A percentile compares a stretch with the other conserved stretches of the same genome.
These are phyloP conservation scores for Apus apus DNA, from an alignment of 2,113 vertebrate genomes.

Conservation along the genomic window DNA sequence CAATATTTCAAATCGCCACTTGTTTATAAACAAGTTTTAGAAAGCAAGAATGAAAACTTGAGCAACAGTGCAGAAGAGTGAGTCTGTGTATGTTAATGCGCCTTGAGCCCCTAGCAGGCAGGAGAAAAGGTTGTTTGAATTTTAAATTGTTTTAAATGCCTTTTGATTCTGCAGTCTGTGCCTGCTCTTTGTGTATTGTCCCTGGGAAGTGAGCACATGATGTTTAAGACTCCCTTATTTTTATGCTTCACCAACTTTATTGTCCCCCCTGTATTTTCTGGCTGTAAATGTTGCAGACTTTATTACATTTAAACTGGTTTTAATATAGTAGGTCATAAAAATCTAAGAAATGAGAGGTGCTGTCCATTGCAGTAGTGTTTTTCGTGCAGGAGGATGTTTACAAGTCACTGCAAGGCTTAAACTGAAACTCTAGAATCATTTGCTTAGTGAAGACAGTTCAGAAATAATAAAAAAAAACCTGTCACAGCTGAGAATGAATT, in stretches of 20 bases:
- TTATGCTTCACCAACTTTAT: constrained; percentile 73
- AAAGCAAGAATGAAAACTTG: not conserved
- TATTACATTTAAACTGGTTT: constrained; percentile 72
- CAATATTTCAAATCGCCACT: constrained; percentile 26
- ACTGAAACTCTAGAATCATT: constrained; percentile 27
- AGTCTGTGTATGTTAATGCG: not conserved
- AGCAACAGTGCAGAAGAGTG: not conserved
- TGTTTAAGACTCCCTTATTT: constrained; percentile 50
- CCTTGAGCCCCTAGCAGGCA: not conserved
- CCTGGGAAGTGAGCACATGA: constrained; percentile 8
- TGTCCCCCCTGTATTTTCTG: constrained; percentile 63
- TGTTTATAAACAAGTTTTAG: constrained; percentile 22
- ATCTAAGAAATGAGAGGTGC: not conserved
- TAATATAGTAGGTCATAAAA: constrained; percentile 65
- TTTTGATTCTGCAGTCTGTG: not conserved
- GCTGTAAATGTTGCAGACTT: constrained; percentile 67
- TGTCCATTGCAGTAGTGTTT: constrained; percentile 17
- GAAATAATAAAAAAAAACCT: not conserved
- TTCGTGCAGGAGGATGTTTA: not conserved
- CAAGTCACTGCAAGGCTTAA: not conserved
- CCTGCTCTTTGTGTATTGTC: constrained; percentile 30
- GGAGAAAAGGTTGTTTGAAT: constrained; percentile 35
- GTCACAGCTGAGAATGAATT: constrained; percentile 12
- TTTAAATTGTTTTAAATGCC: constrained; percentile 48
- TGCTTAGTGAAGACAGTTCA: not conserved